Conservation (phyloP, 1,140 invertebrate species). For the Formica exsecta region DNA sequence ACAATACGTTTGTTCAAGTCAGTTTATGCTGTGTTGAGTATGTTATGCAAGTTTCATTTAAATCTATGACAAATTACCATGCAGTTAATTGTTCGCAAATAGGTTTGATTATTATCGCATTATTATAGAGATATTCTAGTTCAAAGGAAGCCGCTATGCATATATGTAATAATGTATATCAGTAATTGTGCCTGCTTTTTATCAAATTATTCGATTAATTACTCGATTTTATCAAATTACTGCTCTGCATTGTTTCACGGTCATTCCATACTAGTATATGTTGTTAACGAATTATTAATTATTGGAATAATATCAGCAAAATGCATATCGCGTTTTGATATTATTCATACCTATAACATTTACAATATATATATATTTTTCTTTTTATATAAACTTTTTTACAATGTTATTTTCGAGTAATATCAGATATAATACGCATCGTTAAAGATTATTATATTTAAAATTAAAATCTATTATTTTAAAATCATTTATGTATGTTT, state of each 20-base stretch:
- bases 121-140: constrained; percentile 9
- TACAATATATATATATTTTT: background rate
- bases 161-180: constrained; percentile 3
- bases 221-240: constrained; percentile 38
- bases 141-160: constrained; percentile 1
- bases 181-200: background rate
- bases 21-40: constrained; percentile 49
- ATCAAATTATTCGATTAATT: constrained; percentile 18
- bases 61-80: constrained; percentile 47
- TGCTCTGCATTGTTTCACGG: constrained; percentile 15
- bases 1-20: constrained; percentile 36
- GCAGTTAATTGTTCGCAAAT: constrained; percentile 23
- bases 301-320: constrained; percentile 21
- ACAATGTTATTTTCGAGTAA: background rate
- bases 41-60: constrained; percentile 44
- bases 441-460: constrained; percentile 42
- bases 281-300: constrained; percentile 29
- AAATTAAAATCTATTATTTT: constrained; percentile 4
- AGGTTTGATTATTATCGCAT: constrained; percentile 25
- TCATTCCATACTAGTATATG: background rate
- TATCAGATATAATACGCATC: background rate
- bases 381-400: background rate
- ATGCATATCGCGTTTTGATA: constrained; percentile 26
- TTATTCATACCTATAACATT: background rate
- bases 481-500: background rate